Evolutionary conservation across 2,888 invertebrate genomes (phyloP), one percentile per base, ranked within the genome.

Genomic region (Oligia latruncula): DNA sequence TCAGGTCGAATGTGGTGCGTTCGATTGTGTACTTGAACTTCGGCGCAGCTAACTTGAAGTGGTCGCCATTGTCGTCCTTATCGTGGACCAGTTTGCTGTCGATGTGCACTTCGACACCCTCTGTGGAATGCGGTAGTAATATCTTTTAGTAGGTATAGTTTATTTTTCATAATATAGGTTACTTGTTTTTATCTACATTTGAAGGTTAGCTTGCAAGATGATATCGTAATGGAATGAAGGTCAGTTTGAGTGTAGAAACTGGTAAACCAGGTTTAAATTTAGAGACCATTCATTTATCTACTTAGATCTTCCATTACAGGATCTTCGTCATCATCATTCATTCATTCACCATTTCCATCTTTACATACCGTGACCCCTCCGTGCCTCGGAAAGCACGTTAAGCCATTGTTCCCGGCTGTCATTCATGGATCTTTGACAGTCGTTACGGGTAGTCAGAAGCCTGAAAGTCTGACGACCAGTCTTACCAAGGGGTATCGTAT

Each of bases 21-120:
- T 95, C 93, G 29, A 97, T 95, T 70, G 95, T 93, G 87, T 97
- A 97, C 67, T 95, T 95, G 90, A 96, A 96, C 74, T 91, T 94
- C 0, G 97, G 96, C 2, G 92, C 71, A 40, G 84, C 85, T 40
- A 96, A 87, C 81, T 96, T 96, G 64, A 96, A 92, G 80, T 97
- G 95, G 0, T 92, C 92, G 4, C 94, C 94, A 2, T 87, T 89
- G 35, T 65, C 85, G 71, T 94, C 93, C 74, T 95, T 95, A 2
- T 92, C 83, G 77, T 93, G 93, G 2, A 83, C 74, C n/a, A 96
- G 81, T 77, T 93, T 94, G 87, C 94, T 92, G 67, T 91, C 91
- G 55, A 97, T 95, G 40, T 88, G 88, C 2, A 97, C 95, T 78
- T 93, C 93, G 52, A 95, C 91, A 78, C 94, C 94, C 78, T 92